Percentiles rank a stretch among this genome's conserved stretches.
These are phyloP conservation scores for Brachionichthys hirsutus DNA, from an alignment of 2,113 vertebrate genomes.

Conservation along the genomic window DNA sequence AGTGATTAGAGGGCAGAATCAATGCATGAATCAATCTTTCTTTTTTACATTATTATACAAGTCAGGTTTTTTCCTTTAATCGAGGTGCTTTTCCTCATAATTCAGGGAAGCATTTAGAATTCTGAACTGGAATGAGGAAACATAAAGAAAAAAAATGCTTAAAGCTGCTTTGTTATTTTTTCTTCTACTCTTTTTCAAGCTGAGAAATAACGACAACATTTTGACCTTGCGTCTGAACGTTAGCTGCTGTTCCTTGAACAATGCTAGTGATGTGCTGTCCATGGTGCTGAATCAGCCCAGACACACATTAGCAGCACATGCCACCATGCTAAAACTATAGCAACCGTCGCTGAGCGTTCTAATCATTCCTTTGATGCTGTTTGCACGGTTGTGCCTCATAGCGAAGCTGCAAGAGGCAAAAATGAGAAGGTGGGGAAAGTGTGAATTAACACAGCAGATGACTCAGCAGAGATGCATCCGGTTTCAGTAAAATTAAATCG, in stretches of 20 bases:
- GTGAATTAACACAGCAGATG: conserved; percentile 32
- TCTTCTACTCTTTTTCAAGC: conserved; percentile 1
- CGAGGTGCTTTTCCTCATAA: conserved; percentile 17
- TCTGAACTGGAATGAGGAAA: conserved; percentile 26
- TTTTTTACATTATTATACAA: neutral
- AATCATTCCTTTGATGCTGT: conserved; percentile 7
- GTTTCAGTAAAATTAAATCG: conserved; percentile 47
- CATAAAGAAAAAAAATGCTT: conserved; percentile 33
- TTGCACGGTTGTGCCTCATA: conserved; percentile 1
- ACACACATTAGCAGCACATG: conserved; percentile 4
- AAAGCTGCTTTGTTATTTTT: conserved; percentile 30
- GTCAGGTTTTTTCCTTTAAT: conserved; percentile 13
- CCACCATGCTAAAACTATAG: conserved; percentile 6
- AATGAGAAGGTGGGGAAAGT: conserved; percentile 4
- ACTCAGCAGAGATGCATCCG: conserved; percentile 54
- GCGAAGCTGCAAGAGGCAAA: conserved; percentile 21
- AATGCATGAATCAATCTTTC: too few relatives aligned
- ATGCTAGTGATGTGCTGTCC: conserved; percentile 54
- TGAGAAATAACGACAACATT: conserved; percentile 13
- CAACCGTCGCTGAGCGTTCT: conserved; percentile 4
- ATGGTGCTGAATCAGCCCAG: conserved; percentile 60
- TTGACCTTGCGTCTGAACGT: conserved; percentile 9
- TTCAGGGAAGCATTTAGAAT: neutral
- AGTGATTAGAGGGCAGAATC: too few relatives aligned
- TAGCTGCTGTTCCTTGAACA: neutral